Conservation (phyloP, 2,797 vertebrate genomes). For the Pitangus sulphuratus region DNA sequence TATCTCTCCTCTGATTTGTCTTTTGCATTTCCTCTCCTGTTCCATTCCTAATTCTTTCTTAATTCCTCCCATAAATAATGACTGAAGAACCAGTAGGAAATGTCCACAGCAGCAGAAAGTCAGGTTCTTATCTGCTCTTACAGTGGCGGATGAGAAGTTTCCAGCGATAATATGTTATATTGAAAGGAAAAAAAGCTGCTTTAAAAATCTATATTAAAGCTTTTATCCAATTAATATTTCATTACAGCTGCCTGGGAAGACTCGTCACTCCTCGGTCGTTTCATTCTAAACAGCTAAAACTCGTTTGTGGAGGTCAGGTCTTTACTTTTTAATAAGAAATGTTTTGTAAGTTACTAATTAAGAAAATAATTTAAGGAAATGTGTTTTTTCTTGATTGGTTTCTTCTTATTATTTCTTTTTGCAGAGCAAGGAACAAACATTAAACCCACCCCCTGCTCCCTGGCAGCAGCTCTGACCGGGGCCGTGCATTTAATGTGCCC, state of each 20-base stretch:
- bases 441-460: background rate
- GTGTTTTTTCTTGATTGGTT: background rate
- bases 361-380: conserved; percentile 16
- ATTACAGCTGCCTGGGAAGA: background rate
- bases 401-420: background rate
- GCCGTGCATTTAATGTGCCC: background rate
- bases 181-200: background rate
- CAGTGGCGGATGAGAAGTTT: background rate
- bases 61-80: background rate
- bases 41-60: background rate
- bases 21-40: background rate
- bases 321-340: background rate
- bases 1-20: background rate
- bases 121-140: background rate
- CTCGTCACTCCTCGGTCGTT: background rate
- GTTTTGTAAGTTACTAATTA: conserved; percentile 29
- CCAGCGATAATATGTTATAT: background rate
- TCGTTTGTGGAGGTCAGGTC: background rate
- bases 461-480: background rate
- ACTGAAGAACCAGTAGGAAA: background rate
- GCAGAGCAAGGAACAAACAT: background rate
- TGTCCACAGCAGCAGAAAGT: background rate
- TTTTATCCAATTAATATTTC: conserved; percentile 63
- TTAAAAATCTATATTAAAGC: conserved; percentile 43
- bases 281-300: background rate